phyloP scores from a whole-genome alignment of 2,113 vertebrate species.

The Apaloderma vittatum region DNA sequence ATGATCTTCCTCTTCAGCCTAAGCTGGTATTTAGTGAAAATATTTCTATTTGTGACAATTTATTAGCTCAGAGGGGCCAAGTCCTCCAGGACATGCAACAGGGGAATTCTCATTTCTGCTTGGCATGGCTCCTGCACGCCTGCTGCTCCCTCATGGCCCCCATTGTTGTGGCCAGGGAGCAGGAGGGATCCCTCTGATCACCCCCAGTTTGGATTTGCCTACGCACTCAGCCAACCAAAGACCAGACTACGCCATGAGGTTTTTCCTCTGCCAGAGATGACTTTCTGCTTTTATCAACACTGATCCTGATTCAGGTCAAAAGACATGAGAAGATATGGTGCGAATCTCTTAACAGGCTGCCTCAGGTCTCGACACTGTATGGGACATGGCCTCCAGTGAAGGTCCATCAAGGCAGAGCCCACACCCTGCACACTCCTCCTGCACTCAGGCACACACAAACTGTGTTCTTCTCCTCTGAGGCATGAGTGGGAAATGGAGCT shows the following conservation, averaged over 20 bases:
- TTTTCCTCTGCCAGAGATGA: neutral
- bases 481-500: neutral
- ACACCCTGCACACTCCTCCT: neutral
- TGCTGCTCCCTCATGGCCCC: fast-evolving
- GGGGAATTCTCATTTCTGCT: neutral
- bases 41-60: neutral
- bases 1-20: neutral
- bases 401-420: neutral
- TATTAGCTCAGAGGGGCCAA: neutral
- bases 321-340: neutral
- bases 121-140: neutral
- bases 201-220: neutral
- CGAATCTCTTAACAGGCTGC: neutral
- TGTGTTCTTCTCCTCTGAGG: neutral
- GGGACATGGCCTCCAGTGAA: fast-evolving
- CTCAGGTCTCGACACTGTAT: neutral
- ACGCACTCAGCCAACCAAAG: neutral
- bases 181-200: neutral
- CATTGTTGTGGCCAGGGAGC: neutral
- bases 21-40: neutral
- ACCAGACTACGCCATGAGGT: neutral
- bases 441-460: neutral
- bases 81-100: neutral
- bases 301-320: neutral
- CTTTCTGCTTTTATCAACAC: neutral